Evolutionary conservation across 2,797 vertebrate species (phyloP).

Genomic region (Cuniculus paca): DNA sequence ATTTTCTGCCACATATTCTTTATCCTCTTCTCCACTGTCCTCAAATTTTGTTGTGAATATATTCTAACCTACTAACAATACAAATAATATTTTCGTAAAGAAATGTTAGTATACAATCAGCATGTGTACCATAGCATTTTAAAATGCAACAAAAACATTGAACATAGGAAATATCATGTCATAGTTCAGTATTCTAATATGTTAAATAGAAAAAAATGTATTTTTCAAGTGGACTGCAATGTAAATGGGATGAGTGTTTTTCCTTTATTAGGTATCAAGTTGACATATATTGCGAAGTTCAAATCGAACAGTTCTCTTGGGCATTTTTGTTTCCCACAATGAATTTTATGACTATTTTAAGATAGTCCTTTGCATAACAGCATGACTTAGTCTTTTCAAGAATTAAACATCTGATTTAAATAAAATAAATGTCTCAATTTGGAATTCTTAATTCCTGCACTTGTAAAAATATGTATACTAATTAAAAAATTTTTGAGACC

Average conservation of each 20-base stretch:
- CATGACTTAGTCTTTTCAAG: constrained; percentile 62
- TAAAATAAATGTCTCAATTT: constrained; percentile 48
- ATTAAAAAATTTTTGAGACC: constrained; percentile 42
- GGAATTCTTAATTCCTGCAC: constrained; percentile 43
- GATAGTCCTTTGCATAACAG: constrained; percentile 48
- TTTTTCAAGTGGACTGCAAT: constrained; percentile 31
- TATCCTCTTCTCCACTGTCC: background rate
- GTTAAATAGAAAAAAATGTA: constrained; percentile 29
- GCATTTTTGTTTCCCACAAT: constrained; percentile 59
- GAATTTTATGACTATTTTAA: constrained; percentile 66
- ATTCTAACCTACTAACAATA: constrained; percentile 41
- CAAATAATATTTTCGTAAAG: constrained; percentile 43
- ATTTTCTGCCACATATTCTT: background rate
- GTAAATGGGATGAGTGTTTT: constrained; percentile 56
- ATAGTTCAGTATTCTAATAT: constrained; percentile 24
- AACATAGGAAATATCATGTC: constrained; percentile 63
- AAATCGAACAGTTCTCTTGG: constrained; percentile 66
- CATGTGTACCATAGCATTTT: background rate
- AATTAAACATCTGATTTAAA: constrained; percentile 66
- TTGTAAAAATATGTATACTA: constrained; percentile 24
- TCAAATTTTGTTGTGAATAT: constrained; percentile 12
- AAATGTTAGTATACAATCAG: constrained; percentile 33
- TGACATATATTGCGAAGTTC: constrained; percentile 63
- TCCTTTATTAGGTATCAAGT: constrained; percentile 62
- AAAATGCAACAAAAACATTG: constrained; percentile 45